phyloP scores from a whole-genome alignment of 2,113 vertebrate genomes.

The Sphaerodactylus townsendi region DNA sequence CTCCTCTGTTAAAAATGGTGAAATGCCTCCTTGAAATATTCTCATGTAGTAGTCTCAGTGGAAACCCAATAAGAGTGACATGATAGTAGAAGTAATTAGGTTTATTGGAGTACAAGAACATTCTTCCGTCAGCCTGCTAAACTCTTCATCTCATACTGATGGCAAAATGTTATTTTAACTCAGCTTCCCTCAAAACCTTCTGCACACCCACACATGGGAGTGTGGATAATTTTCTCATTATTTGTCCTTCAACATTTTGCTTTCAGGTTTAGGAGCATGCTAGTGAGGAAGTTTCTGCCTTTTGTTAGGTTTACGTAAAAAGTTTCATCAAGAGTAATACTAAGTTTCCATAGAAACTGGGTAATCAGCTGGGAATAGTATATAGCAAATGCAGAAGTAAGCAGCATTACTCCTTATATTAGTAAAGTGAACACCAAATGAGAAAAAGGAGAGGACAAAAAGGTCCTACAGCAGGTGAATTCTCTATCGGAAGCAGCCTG shows the following conservation, averaged over 20 bases:
- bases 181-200: neutral
- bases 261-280: neutral
- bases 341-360: slow-evolving; percentile 18
- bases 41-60: neutral
- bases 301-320: slow-evolving; percentile 4
- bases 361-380: neutral
- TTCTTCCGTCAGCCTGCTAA: neutral
- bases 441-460: neutral
- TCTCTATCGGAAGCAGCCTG: too few species aligned
- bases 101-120: neutral
- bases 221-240: slow-evolving; percentile 19
- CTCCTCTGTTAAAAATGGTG: neutral
- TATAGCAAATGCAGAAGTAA: neutral
- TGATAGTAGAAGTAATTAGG: neutral
- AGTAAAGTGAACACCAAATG: neutral
- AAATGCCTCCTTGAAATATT: neutral
- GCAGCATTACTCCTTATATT: neutral
- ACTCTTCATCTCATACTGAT: neutral
- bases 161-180: slow-evolving; percentile 14
- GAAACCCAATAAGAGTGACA: neutral
- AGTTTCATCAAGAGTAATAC: slow-evolving; percentile 14
- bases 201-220: neutral
- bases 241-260: slow-evolving; percentile 10
- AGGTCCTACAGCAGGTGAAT: too few species aligned
- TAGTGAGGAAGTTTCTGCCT: slow-evolving; percentile 1